Base-by-base conservation (phyloP, 2,888 invertebrate species). In the Bombyx huttoni region DNA sequence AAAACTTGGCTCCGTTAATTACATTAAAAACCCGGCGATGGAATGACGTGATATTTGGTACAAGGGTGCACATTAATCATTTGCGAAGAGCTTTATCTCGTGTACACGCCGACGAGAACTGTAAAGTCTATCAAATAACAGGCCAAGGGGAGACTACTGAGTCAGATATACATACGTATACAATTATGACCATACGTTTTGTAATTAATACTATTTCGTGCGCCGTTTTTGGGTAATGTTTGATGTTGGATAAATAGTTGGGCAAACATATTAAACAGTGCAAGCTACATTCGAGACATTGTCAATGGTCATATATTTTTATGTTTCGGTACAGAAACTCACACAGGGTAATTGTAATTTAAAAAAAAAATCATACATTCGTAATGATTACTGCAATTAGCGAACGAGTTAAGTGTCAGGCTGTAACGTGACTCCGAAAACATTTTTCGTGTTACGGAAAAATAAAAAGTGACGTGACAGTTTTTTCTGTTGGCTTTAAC, bases 61-160 rank as follows among this genome's bases (percentile, higher is more conserved):
- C 73, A 74, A 70, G 77, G 75, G 73, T 73, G 62, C 68, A 60
- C 83, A 84, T 84, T 79, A 84, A 84, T 84, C 84, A 85, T 80
- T 70, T 65, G 65, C 67, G 68, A 67, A 63, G 62, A 63, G 64
- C 71, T 69, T 70, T 83, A 81, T 81, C 81, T 81, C 70, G 60
- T 67, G 61, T 68, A 68, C 71, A 70, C 69, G 67, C 53, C 51
- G 54, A 58, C 58, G 59, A 57, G 58, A 59, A 59, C 57, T 64
- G 64, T 64, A 62, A 67, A 64, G 68, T 67, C 65, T 66, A 67
- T 65, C 66, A 60, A 60, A 63, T 54, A 56, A 3, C 24, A 24
- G 24, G 5, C 24, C 24, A 24, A 24, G 12, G 40, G 40, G 40
- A 40, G 8, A 10, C 40, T 40, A 40, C 9, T 3, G 40, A 8